Conservation (phyloP, 2,113 vertebrate genomes). For the Hippocampus barbouri region DNA sequence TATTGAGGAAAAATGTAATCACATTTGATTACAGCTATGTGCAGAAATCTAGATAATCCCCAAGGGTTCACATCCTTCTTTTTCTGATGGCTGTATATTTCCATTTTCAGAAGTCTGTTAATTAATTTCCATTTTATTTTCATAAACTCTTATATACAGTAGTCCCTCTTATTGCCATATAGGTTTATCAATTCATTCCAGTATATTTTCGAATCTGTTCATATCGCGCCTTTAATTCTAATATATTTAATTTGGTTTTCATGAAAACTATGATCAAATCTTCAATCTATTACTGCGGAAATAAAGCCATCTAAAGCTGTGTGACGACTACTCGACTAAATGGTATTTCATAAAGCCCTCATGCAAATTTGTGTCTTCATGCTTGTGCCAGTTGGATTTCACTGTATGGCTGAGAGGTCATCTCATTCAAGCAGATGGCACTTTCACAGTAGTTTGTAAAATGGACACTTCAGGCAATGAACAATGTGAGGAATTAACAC, state of each 20-base stretch:
- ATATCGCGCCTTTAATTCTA: background rate
- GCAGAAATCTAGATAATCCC: too few species aligned
- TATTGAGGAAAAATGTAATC: too few species aligned
- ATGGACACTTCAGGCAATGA: slow-evolving; percentile 37
- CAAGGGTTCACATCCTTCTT: too few species aligned
- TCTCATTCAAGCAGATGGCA: slow-evolving; percentile 58
- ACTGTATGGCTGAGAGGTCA: slow-evolving; percentile 47
- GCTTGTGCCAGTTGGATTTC: slow-evolving; percentile 40
- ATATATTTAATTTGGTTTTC: background rate
- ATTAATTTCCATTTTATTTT: background rate
- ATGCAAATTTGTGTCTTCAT: background rate
- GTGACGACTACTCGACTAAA: slow-evolving; percentile 32
- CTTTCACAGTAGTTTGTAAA: slow-evolving; percentile 53
- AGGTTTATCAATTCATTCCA: background rate
- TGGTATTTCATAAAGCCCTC: slow-evolving; percentile 34
- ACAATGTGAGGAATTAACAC: slow-evolving; percentile 41
- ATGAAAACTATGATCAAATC: background rate
- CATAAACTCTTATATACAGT: background rate
- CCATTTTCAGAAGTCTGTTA: too few species aligned
- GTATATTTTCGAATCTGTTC: background rate
- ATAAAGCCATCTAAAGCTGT: slow-evolving; percentile 33
- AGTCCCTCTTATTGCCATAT: background rate
- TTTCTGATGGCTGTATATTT: too few species aligned
- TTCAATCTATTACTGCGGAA: slow-evolving; percentile 12
- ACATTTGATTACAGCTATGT: too few species aligned